Evolutionary conservation across 2,797 vertebrate genomes (phyloP).

Genomic region (Tamandua tetradactyla): DNA sequence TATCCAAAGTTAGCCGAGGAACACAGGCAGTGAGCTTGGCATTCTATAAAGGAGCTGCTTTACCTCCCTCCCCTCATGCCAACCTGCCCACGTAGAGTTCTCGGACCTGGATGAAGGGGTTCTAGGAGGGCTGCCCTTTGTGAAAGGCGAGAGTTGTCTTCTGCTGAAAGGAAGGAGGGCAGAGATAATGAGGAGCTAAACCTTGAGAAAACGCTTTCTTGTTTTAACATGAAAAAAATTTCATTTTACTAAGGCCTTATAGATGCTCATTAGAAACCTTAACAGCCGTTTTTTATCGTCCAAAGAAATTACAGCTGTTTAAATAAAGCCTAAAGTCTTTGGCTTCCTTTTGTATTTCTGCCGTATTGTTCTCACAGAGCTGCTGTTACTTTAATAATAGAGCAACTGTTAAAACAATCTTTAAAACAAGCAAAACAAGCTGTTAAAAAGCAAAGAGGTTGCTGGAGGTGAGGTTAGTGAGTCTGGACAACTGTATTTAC

Average conservation of each 20-base stretch:
- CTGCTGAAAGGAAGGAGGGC: conserved; percentile 42
- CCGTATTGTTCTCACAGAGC: conserved; percentile 57
- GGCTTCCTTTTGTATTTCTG: conserved; percentile 67
- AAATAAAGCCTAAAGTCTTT: conserved; percentile 64
- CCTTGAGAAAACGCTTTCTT: conserved; percentile 58
- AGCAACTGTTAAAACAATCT: conserved; percentile 61
- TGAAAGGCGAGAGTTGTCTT: conserved; percentile 36
- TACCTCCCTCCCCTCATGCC: background rate
- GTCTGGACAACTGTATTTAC: conserved; percentile 36
- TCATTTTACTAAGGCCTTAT: conserved; percentile 63
- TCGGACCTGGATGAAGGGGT: background rate
- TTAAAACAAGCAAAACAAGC: conserved; percentile 72
- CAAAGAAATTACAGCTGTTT: conserved; percentile 74
- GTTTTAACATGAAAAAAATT: conserved; percentile 49
- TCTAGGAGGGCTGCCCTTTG: conserved; percentile 22
- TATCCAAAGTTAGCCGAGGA: conserved; percentile 9
- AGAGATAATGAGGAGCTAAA: conserved; percentile 40
- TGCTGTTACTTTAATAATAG: conserved; percentile 73
- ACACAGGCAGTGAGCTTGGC: background rate
- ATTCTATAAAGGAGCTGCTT: background rate
- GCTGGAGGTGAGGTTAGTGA: conserved; percentile 22
- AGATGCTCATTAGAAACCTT: conserved; percentile 68
- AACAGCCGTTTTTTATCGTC: conserved; percentile 47
- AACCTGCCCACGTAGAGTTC: background rate
- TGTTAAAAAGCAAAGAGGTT: conserved; percentile 63